Base-by-base conservation (phyloP, 2,888 invertebrate genomes). In the Hermaeophaga mercurialis region DNA sequence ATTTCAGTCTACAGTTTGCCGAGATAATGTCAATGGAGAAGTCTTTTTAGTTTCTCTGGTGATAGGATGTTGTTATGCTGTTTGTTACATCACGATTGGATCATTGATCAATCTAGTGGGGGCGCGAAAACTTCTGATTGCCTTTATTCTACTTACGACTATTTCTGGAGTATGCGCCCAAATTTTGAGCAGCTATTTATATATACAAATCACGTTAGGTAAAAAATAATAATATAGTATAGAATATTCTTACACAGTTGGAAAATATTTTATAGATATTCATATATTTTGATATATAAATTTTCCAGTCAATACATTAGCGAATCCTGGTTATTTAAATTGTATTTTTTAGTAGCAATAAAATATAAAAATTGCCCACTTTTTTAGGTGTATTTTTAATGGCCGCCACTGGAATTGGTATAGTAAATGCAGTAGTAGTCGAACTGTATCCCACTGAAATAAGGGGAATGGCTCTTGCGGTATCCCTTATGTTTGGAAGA, bases 381-480 rank as follows among this genome's bases (percentile, higher is more conserved):
- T 56, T 75, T 43, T 6, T 52, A 43, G 61, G 59, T n/a, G 56
- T 75, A 15, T 78, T 76, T 55, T 58, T 78, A 17, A 59, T 75
- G 57, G 71, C 70, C n/a, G 73, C 73, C 2, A 70, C 75, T 3
- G 67, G 71, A 19, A 69, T 78, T 43, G 75, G 76, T 3, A 61
- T 71, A 18, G 73, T 76, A 11, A 78, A 75, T 59, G 74, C 77
- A 2, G 69, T 78, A 24, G 72, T 74, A 7, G 76, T 78, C 3
- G 78, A 79, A 59, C 64, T 79, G 39, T 79, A 75, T 61, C 78
- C 79, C 1, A 79, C 79, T 6, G 72, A 75, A 62, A 72, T 69
- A 48, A 75, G 81, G 63, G 82, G 78, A 12, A 81, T 81, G 81
- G 81, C 81, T 14, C 67, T 82, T 44, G 80, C 81, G 26, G 78